These are phyloP conservation scores for Trissoscelio sp. DNA, from an alignment of 2,888 invertebrate species.

Conservation along the genomic window DNA sequence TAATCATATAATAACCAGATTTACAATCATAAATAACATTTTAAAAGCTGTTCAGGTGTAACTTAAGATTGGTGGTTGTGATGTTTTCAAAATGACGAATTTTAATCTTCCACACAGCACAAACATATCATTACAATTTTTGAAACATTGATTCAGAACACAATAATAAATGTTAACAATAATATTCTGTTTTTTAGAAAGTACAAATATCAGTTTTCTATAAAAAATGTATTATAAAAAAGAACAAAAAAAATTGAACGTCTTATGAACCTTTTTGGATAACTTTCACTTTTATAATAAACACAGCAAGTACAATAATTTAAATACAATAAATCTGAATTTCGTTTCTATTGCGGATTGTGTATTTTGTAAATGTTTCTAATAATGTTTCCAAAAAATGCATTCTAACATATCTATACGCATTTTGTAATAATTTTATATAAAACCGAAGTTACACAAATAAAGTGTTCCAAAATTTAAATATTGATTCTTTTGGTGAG, in stretches of 20 bases:
- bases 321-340: slow-evolving; percentile 31
- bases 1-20: slow-evolving; percentile 47
- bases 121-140: slow-evolving; percentile 25
- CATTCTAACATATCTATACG: slow-evolving; percentile 61
- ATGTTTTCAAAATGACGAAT: slow-evolving; percentile 40
- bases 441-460: slow-evolving; percentile 10
- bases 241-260: slow-evolving; percentile 19
- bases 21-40: slow-evolving; percentile 30
- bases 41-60: slow-evolving; percentile 42
- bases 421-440: slow-evolving; percentile 60
- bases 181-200: slow-evolving; percentile 29
- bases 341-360: slow-evolving; percentile 30
- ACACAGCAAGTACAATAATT: slow-evolving; percentile 44
- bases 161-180: slow-evolving; percentile 7
- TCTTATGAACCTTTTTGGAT: slow-evolving; percentile 20
- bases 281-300: slow-evolving; percentile 45
- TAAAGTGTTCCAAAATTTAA: slow-evolving; percentile 42
- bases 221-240: slow-evolving; percentile 29
- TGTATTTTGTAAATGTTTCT: slow-evolving; percentile 47
- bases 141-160: slow-evolving; percentile 1
- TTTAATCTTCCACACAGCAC: slow-evolving; percentile 59
- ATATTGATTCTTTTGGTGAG: slow-evolving; percentile 35
- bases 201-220: slow-evolving; percentile 42
- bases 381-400: slow-evolving; percentile 36
- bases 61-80: slow-evolving; percentile 62